These are phyloP conservation scores for Lasioglossum albipes DNA, from an alignment of 1,140 invertebrate species.

Conservation along the genomic window DNA sequence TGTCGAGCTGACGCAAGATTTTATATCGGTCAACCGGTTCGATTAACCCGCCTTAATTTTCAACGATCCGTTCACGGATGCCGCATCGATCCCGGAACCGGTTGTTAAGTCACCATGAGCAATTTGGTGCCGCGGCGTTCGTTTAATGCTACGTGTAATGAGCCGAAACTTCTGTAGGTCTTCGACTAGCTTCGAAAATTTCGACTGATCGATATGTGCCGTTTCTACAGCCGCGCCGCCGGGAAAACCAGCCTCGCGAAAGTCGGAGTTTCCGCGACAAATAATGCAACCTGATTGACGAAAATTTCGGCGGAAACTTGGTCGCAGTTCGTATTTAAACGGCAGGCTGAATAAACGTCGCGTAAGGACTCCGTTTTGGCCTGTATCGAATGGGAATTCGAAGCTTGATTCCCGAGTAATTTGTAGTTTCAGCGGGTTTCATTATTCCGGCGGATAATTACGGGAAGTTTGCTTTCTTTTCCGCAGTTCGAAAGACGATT, in stretches of 20 bases:
- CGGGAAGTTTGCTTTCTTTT: no score
- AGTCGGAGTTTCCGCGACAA: neutral
- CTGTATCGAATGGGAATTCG: neutral
- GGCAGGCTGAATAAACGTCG: neutral
- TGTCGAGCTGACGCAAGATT: neutral
- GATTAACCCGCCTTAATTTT: neutral
- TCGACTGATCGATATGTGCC: neutral
- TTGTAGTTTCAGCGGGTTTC: no score
- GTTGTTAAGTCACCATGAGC: neutral
- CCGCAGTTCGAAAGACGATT: no score
- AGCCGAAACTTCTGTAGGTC: neutral
- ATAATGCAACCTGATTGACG: neutral
- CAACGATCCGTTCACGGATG: neutral
- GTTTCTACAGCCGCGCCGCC: neutral
- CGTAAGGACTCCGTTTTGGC: neutral
- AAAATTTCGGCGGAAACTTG: neutral
- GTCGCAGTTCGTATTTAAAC: neutral
- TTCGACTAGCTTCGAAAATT: neutral
- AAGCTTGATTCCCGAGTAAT: no score
- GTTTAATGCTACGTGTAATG: constrained; percentile 9
- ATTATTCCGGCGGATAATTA: no score
- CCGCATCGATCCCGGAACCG: neutral
- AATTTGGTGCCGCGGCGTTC: neutral
- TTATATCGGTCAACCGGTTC: neutral
- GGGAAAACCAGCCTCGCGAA: neutral